These are phyloP conservation scores for Chrysina gloriosa DNA, from an alignment of 2,888 invertebrate genomes.

Conservation along the genomic window DNA sequence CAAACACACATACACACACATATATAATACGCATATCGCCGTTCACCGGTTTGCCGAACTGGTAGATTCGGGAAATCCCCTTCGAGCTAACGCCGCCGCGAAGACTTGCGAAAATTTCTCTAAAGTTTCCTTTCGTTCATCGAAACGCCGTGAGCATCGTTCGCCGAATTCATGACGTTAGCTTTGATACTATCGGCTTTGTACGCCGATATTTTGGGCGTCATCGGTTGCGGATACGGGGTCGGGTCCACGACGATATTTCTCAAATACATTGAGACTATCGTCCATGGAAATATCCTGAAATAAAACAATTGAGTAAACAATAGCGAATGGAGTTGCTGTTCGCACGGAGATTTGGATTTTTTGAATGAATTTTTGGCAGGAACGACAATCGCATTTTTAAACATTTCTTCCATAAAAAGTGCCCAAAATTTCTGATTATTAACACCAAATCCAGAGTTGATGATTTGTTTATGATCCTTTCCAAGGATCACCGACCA, in stretches of 20 bases:
- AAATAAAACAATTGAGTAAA: conserved; percentile 50
- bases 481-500: no score
- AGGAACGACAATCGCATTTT: no score
- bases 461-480: no score
- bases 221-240: conserved; percentile 60
- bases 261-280: conserved; percentile 74
- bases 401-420: no score
- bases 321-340: neutral
- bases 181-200: conserved; percentile 20
- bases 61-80: no score
- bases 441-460: no score
- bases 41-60: no score
- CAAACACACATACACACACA: neutral
- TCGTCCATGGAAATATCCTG: conserved; percentile 82
- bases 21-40: no score
- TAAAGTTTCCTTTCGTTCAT: conserved; percentile 37
- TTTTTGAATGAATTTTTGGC: no score
- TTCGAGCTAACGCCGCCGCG: no score
- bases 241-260: conserved; percentile 77
- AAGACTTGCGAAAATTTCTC: neutral
- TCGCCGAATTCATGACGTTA: conserved; percentile 18
- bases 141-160: conserved; percentile 12
- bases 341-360: no score
- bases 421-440: no score
- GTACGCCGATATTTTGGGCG: conserved; percentile 6